A percentile compares a stretch with the other conserved stretches of the same genome.
phyloP scores from a whole-genome alignment of 2,113 vertebrate genomes.

The Heloderma charlesbogerti region DNA sequence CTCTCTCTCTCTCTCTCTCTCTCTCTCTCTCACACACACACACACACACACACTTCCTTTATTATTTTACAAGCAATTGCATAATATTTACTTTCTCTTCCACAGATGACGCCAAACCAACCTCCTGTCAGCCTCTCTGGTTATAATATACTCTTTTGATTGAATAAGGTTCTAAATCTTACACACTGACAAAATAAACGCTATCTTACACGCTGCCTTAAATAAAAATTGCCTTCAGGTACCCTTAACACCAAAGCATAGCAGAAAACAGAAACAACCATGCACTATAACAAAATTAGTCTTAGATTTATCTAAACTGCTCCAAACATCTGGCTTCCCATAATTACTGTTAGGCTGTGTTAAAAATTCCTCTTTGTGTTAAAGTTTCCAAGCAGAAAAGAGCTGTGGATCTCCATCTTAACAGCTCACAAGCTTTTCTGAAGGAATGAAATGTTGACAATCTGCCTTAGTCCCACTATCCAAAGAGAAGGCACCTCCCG shows the following conservation, averaged over 20 bases:
- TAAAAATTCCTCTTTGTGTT: constrained; percentile 40
- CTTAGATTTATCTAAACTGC: constrained; percentile 59
- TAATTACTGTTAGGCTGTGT: background rate
- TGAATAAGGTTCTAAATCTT: background rate
- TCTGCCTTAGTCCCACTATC: background rate
- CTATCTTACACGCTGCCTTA: constrained; percentile 31
- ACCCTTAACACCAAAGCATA: constrained; percentile 40
- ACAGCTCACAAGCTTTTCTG: background rate
- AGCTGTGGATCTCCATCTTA: background rate
- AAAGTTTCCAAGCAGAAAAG: no score
- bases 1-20: no score
- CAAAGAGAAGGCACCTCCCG: background rate
- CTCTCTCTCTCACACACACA: no score
- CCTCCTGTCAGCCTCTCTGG: background rate
- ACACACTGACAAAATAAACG: constrained; percentile 26
- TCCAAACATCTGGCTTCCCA: constrained; percentile 50
- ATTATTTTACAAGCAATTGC: background rate
- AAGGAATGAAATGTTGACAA: background rate
- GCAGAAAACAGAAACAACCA: constrained; percentile 9
- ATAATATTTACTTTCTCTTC: background rate
- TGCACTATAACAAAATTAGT: constrained; percentile 50
- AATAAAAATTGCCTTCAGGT: constrained; percentile 6
- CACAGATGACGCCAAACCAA: background rate
- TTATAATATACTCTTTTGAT: background rate
- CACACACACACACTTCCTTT: background rate